phyloP scores from a whole-genome alignment of 2,797 vertebrate genomes.

The Pteronotus mesoamericanus region DNA sequence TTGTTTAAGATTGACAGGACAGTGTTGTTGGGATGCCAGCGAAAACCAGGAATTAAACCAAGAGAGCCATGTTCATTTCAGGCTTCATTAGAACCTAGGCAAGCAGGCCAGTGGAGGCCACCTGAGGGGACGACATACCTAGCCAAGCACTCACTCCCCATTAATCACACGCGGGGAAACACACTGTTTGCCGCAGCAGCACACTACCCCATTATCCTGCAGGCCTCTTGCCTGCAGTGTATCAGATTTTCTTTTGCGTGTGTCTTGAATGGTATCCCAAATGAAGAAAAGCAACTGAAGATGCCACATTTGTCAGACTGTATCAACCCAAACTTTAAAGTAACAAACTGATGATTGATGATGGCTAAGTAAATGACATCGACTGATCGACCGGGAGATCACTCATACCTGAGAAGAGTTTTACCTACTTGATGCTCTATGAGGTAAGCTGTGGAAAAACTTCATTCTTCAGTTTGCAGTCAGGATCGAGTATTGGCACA shows the following conservation, averaged over 20 bases:
- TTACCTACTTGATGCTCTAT: background rate
- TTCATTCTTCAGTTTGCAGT: background rate
- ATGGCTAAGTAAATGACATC: background rate
- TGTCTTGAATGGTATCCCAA: background rate
- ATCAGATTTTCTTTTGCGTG: background rate
- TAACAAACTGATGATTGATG: background rate
- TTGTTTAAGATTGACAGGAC: background rate
- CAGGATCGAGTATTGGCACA: background rate
- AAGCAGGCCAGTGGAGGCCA: background rate
- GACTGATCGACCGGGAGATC: background rate
- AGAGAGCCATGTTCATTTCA: constrained; percentile 42
- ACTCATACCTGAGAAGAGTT: background rate
- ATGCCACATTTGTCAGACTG: background rate
- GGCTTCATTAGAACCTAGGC: constrained; percentile 40
- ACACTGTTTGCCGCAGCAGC: background rate
- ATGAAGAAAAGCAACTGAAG: constrained; percentile 15
- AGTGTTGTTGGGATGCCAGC: background rate
- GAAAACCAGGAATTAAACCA: constrained; percentile 48
- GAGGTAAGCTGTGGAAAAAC: background rate
- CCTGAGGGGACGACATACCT: background rate
- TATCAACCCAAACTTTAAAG: background rate
- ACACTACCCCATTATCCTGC: background rate
- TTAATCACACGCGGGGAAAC: background rate
- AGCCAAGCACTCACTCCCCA: constrained; percentile 26
- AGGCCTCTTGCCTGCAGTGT: background rate